Evolutionary conservation across 2,888 invertebrate genomes (phyloP), one percentile per base, ranked within the genome.

Genomic region (Cataglyphis albicans): DNA sequence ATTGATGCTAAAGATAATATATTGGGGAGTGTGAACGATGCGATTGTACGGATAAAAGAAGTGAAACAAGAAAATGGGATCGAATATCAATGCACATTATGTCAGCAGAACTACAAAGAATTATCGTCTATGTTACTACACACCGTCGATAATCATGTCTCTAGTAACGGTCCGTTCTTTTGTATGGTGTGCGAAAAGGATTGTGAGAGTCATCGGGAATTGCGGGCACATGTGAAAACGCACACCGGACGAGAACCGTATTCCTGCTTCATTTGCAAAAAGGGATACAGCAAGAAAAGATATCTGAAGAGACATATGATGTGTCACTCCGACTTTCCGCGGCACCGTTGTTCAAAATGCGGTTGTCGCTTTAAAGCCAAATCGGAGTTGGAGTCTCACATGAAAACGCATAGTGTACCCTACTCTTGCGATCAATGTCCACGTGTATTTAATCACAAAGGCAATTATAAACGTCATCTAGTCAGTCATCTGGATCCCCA

Each of bases 151-250:
- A 93, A 93, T 75, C 94, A 94, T 48, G 91, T 94, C 0, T 93
- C 94, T 3, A 90, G 85, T 0, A 90, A 87, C 1, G 94, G 94
- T 0, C 94, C 96, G 0, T 96, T 95, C 89, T 95, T 95, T 32
- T 96, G 96, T 76, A 95, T 96, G 38, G 95, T 96, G 59, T 96
- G 96, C 84, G 96, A 96, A 91, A 96, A 96, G 88, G 96, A 96
- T 48, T 94, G 96, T 48, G 95, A 95, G 32, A 96, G 95, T 91
- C 95, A 95, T 93, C 95, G 95, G 80, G 95, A 96, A 0, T 89
- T 96, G 7, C 95, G 96, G 85, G 93, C 95, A 0, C 96, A 96
- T 83, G 95, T 95, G 86, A 96, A 96, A 89, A 96, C 95, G 91
- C 96, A 96, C 89, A 95, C 95, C 87, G 95, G 96, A 2, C 0